Percentiles rank a stretch among this genome's conserved stretches.
Conservation (phyloP, 2,888 invertebrate genomes). For the Branchellion lobata region DNA sequence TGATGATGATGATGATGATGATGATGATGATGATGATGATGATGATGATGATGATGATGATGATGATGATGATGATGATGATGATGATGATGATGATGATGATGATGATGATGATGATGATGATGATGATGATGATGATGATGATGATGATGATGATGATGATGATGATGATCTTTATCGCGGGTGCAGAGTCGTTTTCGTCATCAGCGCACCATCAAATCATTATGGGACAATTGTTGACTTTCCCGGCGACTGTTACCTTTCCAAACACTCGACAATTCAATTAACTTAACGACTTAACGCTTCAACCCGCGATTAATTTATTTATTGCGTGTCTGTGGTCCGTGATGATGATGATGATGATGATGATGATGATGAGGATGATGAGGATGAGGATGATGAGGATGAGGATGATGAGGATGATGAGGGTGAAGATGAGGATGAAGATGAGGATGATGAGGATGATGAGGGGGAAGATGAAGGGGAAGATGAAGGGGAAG, state of each 20-base stretch:
- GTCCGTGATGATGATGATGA: too few species aligned
- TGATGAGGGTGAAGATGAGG: too few species aligned
- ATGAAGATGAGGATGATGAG: too few species aligned
- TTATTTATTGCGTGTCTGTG: background rate
- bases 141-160: constrained; percentile 21
- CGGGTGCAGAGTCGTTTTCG: too few species aligned
- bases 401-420: too few species aligned
- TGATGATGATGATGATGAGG: too few species aligned
- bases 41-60: constrained; percentile 23
- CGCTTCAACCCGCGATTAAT: background rate
- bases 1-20: constrained; percentile 19
- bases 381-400: too few species aligned
- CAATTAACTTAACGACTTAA: background rate
- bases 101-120: constrained; percentile 24
- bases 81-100: too few species aligned
- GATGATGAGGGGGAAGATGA: too few species aligned
- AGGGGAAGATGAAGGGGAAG: background rate
- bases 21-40: constrained; percentile 23
- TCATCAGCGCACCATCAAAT: too few species aligned
- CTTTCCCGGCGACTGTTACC: background rate
- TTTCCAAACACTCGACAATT: background rate
- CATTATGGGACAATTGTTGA: background rate
- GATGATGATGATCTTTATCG: constrained; percentile 18
- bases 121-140: constrained; percentile 35
- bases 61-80: constrained; percentile 6